phyloP scores from a whole-genome alignment of 2,888 invertebrate genomes.

The Ophion costatus region DNA sequence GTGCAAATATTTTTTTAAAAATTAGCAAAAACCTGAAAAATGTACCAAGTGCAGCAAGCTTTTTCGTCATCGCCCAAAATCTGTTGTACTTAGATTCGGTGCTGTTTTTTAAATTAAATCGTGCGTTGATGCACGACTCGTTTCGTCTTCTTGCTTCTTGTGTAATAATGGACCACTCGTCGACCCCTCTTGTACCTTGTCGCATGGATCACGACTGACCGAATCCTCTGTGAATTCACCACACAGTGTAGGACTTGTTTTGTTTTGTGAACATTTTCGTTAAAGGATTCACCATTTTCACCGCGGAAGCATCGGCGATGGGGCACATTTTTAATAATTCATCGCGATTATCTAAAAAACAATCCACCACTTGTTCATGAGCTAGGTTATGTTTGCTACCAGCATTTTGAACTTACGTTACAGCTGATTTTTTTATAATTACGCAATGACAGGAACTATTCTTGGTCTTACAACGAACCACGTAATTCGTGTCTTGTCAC shows the following conservation, averaged over 20 bases:
- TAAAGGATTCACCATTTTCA: not conserved
- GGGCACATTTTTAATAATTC: conserved; percentile 18
- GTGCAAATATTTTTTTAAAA: not conserved
- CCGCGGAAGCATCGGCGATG: conserved; percentile 9
- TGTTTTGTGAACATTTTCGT: conserved; percentile 14
- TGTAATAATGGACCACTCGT: not conserved
- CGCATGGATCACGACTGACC: not conserved
- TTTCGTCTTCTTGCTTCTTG: not conserved
- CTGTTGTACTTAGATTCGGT: not conserved
- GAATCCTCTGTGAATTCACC: not conserved
- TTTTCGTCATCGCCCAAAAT: conserved; percentile 28
- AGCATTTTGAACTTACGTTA: conserved; percentile 29
- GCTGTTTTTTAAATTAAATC: not conserved
- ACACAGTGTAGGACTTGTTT: not conserved
- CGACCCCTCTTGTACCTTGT: not conserved
- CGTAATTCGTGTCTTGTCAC: too few species aligned
- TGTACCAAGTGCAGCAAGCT: conserved; percentile 16
- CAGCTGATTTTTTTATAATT: conserved; percentile 23
- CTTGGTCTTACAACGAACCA: too few species aligned
- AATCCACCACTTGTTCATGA: conserved; percentile 1
- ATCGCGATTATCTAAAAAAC: conserved; percentile 36
- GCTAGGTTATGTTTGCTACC: conserved; percentile 20
- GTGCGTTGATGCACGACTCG: too few species aligned
- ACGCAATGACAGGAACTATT: too few species aligned
- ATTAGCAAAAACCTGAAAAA: not conserved